Conservation (phyloP, 2,113 vertebrate species). For the Platysternon megacephalum region DNA sequence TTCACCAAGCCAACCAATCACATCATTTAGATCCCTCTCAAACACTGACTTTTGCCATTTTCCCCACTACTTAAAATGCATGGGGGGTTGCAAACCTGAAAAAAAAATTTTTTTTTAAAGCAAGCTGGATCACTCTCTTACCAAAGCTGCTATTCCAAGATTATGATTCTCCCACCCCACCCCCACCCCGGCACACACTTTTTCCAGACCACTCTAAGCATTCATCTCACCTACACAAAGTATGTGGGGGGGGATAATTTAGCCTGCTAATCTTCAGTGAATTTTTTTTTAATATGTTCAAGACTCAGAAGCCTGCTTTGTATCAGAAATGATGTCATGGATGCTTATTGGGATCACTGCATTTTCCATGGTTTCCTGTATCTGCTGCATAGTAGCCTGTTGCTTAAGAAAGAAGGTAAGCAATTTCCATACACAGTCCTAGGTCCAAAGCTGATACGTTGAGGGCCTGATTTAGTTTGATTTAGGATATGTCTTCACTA, state of each 20-base stretch:
- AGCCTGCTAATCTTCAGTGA: neutral
- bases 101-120: too few relatives aligned
- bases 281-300: neutral
- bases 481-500: neutral
- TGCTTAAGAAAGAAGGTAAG: slow-evolving; percentile 77
- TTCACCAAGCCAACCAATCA: neutral
- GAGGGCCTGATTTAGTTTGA: slow-evolving; percentile 11
- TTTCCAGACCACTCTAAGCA: neutral
- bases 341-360: slow-evolving; percentile 58
- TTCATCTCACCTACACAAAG: neutral
- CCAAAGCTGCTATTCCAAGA: too few relatives aligned
- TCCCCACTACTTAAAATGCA: neutral
- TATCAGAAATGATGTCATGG: slow-evolving; percentile 63
- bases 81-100: neutral
- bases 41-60: neutral
- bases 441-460: neutral
- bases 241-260: neutral
- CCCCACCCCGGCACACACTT: neutral
- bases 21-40: neutral
- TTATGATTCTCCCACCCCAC: too few relatives aligned
- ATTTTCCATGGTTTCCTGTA: slow-evolving; percentile 37
- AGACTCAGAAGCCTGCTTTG: slow-evolving; percentile 60
- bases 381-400: slow-evolving; percentile 53
- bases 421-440: neutral
- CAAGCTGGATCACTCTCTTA: too few relatives aligned